Percentiles rank a stretch among this genome's conserved stretches.
phyloP scores from a whole-genome alignment of 1,140 invertebrate species.

The Temnothorax longispinosus region DNA sequence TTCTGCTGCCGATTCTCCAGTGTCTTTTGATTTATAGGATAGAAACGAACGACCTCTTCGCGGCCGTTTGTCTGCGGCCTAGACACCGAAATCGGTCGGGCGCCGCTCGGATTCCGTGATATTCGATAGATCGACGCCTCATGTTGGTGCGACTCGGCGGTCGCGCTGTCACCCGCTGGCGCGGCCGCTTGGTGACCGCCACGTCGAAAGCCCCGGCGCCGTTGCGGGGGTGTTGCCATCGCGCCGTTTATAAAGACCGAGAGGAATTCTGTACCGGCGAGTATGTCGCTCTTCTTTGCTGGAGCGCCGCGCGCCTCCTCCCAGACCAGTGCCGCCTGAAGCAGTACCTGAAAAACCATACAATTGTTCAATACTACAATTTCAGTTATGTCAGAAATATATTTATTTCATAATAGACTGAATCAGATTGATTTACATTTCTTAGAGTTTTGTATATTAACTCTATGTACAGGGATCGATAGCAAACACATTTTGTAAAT shows the following conservation, averaged over 20 bases:
- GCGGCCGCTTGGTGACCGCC: constrained; percentile 47
- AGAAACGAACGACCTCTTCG: constrained; percentile 75
- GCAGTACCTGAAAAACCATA: constrained; percentile 78
- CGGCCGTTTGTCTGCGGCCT: constrained; percentile 68
- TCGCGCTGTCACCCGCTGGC: constrained; percentile 77
- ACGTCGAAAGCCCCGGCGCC: constrained; percentile 80
- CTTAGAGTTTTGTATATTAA: neutral
- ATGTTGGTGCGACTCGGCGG: constrained; percentile 80
- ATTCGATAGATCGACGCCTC: constrained; percentile 83
- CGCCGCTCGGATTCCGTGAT: constrained; percentile 77
- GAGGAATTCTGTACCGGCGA: constrained; percentile 87
- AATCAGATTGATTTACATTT: neutral
- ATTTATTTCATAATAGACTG: neutral
- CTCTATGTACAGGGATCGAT: no score
- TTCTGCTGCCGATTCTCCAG: constrained; percentile 78
- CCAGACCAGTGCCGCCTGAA: constrained; percentile 80
- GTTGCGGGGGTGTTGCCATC: constrained; percentile 80
- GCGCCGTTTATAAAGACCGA: constrained; percentile 86
- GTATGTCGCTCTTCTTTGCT: constrained; percentile 83
- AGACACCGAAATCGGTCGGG: constrained; percentile 56
- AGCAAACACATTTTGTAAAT: neutral
- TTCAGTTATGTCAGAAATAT: neutral
- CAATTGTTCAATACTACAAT: neutral
- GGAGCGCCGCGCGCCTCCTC: constrained; percentile 73
- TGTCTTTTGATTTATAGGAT: constrained; percentile 81